Evolutionary conservation across 2,888 invertebrate species (phyloP).

Genomic region (Andrena fulva): DNA sequence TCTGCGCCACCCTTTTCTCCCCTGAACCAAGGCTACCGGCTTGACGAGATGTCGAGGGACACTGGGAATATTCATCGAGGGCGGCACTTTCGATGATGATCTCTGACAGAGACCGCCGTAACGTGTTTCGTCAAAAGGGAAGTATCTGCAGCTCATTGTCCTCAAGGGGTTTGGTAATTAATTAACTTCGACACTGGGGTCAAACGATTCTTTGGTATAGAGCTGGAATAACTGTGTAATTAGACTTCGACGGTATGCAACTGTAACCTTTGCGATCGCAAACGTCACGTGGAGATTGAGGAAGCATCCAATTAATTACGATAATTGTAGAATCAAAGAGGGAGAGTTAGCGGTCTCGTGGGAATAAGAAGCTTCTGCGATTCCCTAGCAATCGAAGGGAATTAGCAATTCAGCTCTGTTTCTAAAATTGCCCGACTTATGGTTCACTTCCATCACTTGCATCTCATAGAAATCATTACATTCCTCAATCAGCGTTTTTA

Average conservation of each 20-base stretch:
- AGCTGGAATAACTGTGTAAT: neutral
- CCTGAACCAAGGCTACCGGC: neutral
- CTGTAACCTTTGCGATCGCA: neutral
- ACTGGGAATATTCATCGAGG: slow-evolving; percentile 30
- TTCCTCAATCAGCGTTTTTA: too few species aligned
- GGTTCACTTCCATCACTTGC: too few species aligned
- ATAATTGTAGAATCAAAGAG: neutral
- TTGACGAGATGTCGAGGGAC: slow-evolving; percentile 15
- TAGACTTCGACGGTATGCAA: neutral
- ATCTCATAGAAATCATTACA: too few species aligned
- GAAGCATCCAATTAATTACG: neutral
- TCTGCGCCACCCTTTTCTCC: slow-evolving; percentile 5
- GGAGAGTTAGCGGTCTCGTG: too few species aligned
- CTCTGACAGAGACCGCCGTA: slow-evolving; percentile 13
- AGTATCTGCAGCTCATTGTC: neutral
- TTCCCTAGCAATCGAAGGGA: too few species aligned
- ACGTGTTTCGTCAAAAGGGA: neutral
- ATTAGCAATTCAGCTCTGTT: too few species aligned
- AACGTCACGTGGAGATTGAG: neutral
- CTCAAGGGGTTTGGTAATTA: slow-evolving; percentile 24
- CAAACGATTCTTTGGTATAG: neutral
- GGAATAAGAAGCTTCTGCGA: too few species aligned
- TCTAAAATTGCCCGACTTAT: too few species aligned
- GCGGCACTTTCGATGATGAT: slow-evolving; percentile 51
- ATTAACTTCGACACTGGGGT: slow-evolving; percentile 21